Percentiles rank a stretch among this genome's conserved stretches.
These are phyloP conservation scores for Papilio glaucus DNA, from an alignment of 1,140 invertebrate genomes.

Conservation along the genomic window DNA sequence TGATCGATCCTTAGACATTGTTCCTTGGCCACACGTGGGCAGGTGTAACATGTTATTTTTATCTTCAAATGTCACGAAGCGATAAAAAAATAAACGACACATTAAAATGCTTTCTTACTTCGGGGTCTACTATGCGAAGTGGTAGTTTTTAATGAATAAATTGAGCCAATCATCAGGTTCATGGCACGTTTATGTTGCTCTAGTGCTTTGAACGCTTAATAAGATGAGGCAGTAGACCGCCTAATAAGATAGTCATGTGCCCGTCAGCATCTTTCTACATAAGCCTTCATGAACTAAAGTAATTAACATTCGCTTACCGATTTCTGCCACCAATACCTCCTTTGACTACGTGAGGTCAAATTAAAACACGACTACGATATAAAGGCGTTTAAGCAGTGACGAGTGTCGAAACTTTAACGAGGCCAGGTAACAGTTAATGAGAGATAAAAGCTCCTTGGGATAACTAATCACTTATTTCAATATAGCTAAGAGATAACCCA, in stretches of 20 bases:
- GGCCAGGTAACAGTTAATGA: constrained; percentile 77
- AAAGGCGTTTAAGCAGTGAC: constrained; percentile 50
- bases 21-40: constrained; percentile 15
- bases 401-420: constrained; percentile 70
- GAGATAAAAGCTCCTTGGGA: constrained; percentile 73
- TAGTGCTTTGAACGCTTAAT: background rate
- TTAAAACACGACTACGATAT: constrained; percentile 29
- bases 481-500: constrained; percentile 56
- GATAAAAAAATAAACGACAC: background rate
- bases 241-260: background rate
- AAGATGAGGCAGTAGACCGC: background rate
- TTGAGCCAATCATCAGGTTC: background rate
- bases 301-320: background rate
- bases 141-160: background rate
- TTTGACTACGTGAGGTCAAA: constrained; percentile 35
- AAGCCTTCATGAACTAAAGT: background rate
- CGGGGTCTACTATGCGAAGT: background rate
- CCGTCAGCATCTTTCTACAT: background rate
- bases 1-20: constrained; percentile 24
- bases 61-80: constrained; percentile 14
- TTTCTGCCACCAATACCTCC: background rate
- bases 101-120: background rate
- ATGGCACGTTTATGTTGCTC: background rate
- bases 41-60: constrained; percentile 27
- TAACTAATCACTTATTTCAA: constrained; percentile 68